Evolutionary conservation across 1,140 invertebrate species (phyloP).

Genomic region (Caerostris darwini): DNA sequence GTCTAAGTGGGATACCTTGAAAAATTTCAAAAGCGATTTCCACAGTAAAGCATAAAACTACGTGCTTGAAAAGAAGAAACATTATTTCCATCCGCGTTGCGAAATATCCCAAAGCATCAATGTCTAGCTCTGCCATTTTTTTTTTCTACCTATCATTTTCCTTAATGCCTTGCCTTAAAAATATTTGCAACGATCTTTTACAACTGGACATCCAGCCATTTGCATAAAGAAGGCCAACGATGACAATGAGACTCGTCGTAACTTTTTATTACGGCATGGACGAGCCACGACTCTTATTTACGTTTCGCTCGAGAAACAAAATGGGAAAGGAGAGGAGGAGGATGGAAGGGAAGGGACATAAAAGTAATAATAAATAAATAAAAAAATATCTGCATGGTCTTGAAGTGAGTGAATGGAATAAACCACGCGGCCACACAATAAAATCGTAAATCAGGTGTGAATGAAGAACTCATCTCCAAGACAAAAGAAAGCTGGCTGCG

Average conservation of each 20-base stretch:
- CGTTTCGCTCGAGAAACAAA: constrained; percentile 29
- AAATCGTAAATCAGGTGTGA: constrained; percentile 70
- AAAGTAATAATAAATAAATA: neutral
- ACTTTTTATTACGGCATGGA: constrained; percentile 41
- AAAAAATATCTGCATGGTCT: constrained; percentile 43
- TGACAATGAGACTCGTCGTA: constrained; percentile 47
- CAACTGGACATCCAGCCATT: neutral
- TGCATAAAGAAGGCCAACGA: constrained; percentile 37
- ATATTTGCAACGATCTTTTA: constrained; percentile 1
- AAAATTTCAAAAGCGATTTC: neutral
- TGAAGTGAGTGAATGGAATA: constrained; percentile 12
- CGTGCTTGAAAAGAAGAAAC: neutral
- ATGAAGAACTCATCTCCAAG: constrained; percentile 40
- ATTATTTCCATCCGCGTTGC: neutral
- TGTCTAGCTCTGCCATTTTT: neutral
- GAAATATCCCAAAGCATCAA: neutral
- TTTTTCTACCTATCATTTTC: neutral
- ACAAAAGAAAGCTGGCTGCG: constrained; percentile 36
- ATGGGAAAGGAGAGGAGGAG: neutral
- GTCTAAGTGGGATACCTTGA: too few species aligned
- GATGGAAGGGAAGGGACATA: neutral
- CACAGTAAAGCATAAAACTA: neutral
- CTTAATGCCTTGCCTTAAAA: neutral
- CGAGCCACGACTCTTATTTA: constrained; percentile 23
- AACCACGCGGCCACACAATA: constrained; percentile 29